A percentile compares a stretch with the other conserved stretches of the same genome.
Evolutionary conservation across 2,113 vertebrate genomes (phyloP).

Genomic region (Thalassoma bifasciatum): DNA sequence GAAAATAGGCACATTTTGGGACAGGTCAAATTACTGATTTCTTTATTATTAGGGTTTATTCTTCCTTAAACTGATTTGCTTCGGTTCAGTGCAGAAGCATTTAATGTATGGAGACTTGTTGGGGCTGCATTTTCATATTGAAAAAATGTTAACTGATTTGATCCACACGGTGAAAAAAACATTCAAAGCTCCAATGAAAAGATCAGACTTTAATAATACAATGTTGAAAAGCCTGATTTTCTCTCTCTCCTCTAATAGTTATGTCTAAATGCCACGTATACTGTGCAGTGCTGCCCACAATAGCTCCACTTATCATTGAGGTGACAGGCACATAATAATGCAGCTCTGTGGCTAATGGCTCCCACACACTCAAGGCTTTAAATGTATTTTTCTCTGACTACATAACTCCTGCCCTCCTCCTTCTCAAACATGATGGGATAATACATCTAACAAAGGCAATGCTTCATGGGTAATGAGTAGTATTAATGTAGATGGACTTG

Average conservation of each 20-base stretch:
- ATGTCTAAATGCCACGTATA: slow-evolving; percentile 51
- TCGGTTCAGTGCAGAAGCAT: neutral
- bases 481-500: slow-evolving; percentile 15
- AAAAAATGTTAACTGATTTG: neutral
- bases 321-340: slow-evolving; percentile 76
- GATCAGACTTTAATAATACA: slow-evolving; percentile 45
- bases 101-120: neutral
- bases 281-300: slow-evolving; percentile 54
- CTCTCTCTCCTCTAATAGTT: slow-evolving; percentile 45
- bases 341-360: slow-evolving; percentile 68
- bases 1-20: neutral
- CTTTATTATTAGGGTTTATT: too few species aligned
- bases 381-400: slow-evolving; percentile 63
- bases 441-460: slow-evolving; percentile 51
- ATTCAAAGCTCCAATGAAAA: slow-evolving; percentile 26
- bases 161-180: slow-evolving; percentile 5
- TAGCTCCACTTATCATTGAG: slow-evolving; percentile 68
- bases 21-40: neutral
- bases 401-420: slow-evolving; percentile 48
- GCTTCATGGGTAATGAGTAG: slow-evolving; percentile 50
- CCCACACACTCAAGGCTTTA: slow-evolving; percentile 69
- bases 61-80: neutral
- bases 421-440: slow-evolving; percentile 53
- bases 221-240: slow-evolving; percentile 29
- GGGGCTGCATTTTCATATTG: neutral